Base-by-base conservation (phyloP, 2,888 invertebrate genomes). In the Xylocampa areola region DNA sequence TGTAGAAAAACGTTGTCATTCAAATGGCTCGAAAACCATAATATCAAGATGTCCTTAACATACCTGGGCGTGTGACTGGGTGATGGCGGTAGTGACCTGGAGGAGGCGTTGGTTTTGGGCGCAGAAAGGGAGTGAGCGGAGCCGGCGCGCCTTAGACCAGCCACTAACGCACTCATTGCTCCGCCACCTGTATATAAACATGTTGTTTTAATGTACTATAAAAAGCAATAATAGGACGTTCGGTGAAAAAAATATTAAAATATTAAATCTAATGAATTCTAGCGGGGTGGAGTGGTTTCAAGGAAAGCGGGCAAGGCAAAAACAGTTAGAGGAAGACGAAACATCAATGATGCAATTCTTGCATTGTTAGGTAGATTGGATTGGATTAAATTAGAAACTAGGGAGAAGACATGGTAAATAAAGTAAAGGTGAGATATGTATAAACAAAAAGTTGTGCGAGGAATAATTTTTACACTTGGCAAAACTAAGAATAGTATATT, bases 1-100 rank as follows among this genome's bases (percentile, higher is more conserved):
- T 19, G 27, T 14, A 23, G 43, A 11, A 30, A 5, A 44, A 29
- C 7, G 16, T 13, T 8, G 35, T 14, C 14, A 6, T 35, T 19
- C 1, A 4, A n/a, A 27, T 23, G 17, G 1, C 16, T 4, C 6
- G n/a, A 36, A 47, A 27, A 36, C 32, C 35, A 66, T 59, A 23
- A 47, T 2, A 41, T 66, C 43, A 48, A 27, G 35, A 59, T 47
- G 62, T 37, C 45, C 23, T 47, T 35, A 58, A 66, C 58, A 54
- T 85, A 94, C 94, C 94, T 95, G 75, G 96, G 96, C 4, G 96
- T 96, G 78, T 96, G 96, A 73, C 96, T 96, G 5, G 97, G 96
- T 59, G 96, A 96, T n/a, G 96, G 96, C 39, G 97, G 97, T 71
- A 97, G 87, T 70, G 96, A 96, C 63, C 95, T 94, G 19, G 96